Percentiles rank a stretch among this genome's conserved stretches.
phyloP scores from a whole-genome alignment of 2,888 invertebrate species.

The Euplexia lucipara region DNA sequence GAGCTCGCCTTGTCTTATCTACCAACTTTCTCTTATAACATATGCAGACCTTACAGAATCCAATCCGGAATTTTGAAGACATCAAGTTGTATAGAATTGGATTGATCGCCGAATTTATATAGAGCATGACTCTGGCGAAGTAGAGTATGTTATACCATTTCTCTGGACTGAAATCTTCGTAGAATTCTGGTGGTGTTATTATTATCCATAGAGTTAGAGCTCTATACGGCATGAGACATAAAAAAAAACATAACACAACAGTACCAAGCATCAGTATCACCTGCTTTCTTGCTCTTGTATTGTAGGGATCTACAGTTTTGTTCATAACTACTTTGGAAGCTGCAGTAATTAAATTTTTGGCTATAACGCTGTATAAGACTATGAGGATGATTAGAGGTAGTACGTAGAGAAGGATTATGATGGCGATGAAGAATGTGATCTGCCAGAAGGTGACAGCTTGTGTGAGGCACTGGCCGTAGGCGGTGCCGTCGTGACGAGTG shows the following conservation, averaged over 20 bases:
- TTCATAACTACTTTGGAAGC: conserved; percentile 93
- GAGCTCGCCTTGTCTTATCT: conserved; percentile 82
- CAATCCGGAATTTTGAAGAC: conserved; percentile 97
- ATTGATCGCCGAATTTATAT: conserved; percentile 97
- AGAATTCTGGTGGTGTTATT: conserved; percentile 93
- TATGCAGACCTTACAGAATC: conserved; percentile 93
- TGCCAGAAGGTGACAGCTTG: conserved; percentile 95
- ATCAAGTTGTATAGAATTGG: conserved; percentile 98
- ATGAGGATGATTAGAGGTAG: conserved; percentile 95
- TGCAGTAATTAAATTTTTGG: conserved; percentile 94
- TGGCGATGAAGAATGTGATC: conserved; percentile 94
- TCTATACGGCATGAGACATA: conserved; percentile 96
- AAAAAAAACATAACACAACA: conserved; percentile 96
- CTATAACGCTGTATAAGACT: conserved; percentile 95
- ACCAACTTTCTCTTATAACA: conserved; percentile 86
- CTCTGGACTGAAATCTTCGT: conserved; percentile 93
- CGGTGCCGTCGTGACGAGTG: conserved; percentile 93
- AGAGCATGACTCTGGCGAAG: conserved; percentile 96
- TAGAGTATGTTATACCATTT: conserved; percentile 96
- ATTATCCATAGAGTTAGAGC: conserved; percentile 96
- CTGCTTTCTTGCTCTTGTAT: conserved; percentile 94
- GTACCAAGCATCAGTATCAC: conserved; percentile 97
- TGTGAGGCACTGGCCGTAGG: conserved; percentile 95
- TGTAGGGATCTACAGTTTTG: conserved; percentile 94
- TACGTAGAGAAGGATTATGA: conserved; percentile 95